Evolutionary conservation across 1,140 invertebrate genomes (phyloP), one percentile per base, ranked within the genome.

Genomic region (Carposina sasakii): DNA sequence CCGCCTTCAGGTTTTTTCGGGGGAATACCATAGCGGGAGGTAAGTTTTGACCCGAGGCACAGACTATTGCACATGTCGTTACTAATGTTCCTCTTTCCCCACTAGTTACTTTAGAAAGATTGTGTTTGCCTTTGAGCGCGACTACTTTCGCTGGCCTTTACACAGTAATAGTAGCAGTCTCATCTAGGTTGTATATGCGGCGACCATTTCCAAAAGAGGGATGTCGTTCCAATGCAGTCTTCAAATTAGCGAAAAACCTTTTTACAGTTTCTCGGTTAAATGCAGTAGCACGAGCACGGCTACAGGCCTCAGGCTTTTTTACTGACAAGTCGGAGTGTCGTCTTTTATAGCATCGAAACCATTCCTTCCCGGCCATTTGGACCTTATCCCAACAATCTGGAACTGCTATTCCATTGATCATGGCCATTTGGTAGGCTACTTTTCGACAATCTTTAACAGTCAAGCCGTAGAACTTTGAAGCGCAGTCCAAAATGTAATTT

Each of bases 31-130:
- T 50, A 3, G 64, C 30, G 1, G 71, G 67, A 0, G 69, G 71
- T n/a, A 67, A 31, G 1, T 31, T 23, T 12, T 52, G 4, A 13
- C 59, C 60, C 37, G 17, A 24, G 16, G 79, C 81, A 67, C 51
- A 68, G 1, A 83, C 54, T n/a, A 70, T 66, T 44, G 52, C 65
- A 26, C 65, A 72, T 0, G 72, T 66, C 10, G 82, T 86, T 5
- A 86, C 73, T 2, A 85, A 41, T 16, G 59, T 67, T 4, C 83
- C 81, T 43, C 67, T 66, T 68, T 87, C 84, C 19, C 68, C 71
- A 39, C 72, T 79, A n/a, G 76, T 82, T 1, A 76, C 58, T 48
- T 70, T 66, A 34, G 69, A n/a, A n/a, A n/a, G n/a, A n/a, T n/a
- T n/a, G n/a, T n/a, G n/a, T n/a, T n/a, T n/a, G n/a, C n/a, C n/a